Percentiles rank a stretch among this genome's conserved stretches.
These are phyloP conservation scores for Apis florea DNA, from an alignment of 1,140 invertebrate species.

Conservation along the genomic window DNA sequence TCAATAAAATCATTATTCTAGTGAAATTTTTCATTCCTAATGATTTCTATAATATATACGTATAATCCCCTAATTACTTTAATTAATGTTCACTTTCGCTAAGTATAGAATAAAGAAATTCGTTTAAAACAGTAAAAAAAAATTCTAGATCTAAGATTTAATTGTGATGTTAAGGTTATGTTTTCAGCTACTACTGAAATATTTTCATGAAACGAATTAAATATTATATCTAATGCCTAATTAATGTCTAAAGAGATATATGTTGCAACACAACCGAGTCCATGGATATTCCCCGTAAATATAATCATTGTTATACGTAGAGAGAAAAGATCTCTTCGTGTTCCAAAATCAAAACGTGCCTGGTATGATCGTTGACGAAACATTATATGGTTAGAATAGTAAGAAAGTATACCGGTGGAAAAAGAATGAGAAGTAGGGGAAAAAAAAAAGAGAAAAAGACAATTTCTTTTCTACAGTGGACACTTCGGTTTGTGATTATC, in stretches of 20 bases:
- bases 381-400: background rate
- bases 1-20: background rate
- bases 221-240: background rate
- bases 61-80: background rate
- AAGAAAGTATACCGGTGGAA: background rate
- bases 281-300: background rate
- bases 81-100: background rate
- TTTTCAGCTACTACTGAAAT: slow-evolving; percentile 1
- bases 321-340: slow-evolving; percentile 22
- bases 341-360: slow-evolving; percentile 16
- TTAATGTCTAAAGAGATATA: background rate
- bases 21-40: background rate
- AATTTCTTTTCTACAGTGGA: slow-evolving; percentile 13
- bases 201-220: background rate
- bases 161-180: background rate
- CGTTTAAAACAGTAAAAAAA: background rate
- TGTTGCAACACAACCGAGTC: background rate
- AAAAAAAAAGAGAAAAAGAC: background rate
- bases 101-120: background rate
- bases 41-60: background rate
- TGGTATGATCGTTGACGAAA: slow-evolving; percentile 17
- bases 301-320: background rate
- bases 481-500: slow-evolving; percentile 21
- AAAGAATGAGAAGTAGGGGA: background rate
- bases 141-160: background rate